Conservation (phyloP, 2,797 vertebrate species). For the Takifugu ocellatus region DNA sequence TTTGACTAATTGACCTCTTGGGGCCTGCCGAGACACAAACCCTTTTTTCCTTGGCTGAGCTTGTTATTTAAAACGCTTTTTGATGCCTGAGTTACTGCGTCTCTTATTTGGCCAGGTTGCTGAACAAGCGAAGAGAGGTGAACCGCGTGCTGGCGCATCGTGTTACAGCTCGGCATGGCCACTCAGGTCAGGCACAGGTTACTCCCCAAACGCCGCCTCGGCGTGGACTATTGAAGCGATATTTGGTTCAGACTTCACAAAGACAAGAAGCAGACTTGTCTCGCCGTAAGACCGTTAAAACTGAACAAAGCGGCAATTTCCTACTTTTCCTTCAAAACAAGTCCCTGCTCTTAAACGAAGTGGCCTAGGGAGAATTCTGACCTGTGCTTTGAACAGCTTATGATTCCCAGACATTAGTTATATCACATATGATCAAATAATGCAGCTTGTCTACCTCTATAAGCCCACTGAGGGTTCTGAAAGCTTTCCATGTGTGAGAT, state of each 20-base stretch:
- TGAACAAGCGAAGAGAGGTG: constrained; percentile 44
- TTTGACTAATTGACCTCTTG: constrained; percentile 38
- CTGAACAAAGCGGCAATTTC: constrained; percentile 28
- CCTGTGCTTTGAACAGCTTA: constrained; percentile 31
- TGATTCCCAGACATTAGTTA: constrained; percentile 51
- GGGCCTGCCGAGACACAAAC: constrained; percentile 28
- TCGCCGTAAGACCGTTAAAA: constrained; percentile 3
- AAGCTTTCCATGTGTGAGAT: constrained; percentile 56
- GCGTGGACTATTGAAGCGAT: not conserved
- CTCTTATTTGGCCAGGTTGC: constrained; percentile 47
- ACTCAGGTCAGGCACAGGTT: constrained; percentile 37
- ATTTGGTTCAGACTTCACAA: constrained; percentile 4
- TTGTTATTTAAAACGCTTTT: constrained; percentile 65
- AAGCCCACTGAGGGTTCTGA: constrained; percentile 17
- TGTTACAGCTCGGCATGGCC: constrained; percentile 48
- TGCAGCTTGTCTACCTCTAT: constrained; percentile 35
- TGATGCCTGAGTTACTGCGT: constrained; percentile 54
- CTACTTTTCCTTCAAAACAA: constrained; percentile 4
- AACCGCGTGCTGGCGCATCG: constrained; percentile 37
- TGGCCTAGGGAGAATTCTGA: constrained; percentile 10
- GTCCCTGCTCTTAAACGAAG: constrained; percentile 2
- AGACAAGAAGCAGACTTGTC: constrained; percentile 2
- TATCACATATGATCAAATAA: constrained; percentile 49
- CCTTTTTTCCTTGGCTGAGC: constrained; percentile 28
- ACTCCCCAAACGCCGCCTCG: constrained; percentile 12